Base-by-base conservation (phyloP, 2,888 invertebrate species). In the Tholera decimalis region DNA sequence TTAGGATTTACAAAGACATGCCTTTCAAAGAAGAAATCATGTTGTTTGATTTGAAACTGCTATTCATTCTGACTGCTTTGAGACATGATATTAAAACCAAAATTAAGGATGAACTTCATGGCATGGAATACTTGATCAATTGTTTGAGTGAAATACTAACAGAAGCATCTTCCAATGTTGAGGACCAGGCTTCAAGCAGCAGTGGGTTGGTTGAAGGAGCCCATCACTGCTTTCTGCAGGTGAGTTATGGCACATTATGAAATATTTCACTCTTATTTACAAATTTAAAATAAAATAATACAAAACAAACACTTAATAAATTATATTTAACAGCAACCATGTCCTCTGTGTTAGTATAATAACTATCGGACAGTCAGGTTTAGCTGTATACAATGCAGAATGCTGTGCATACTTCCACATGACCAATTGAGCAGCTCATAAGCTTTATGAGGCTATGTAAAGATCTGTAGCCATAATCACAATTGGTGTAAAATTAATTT, bases 11-110 rank as follows among this genome's bases (percentile, higher is more conserved):
- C 85, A 96, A 95, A 85, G 96, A 97, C 73, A 96, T 96, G 64
- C 95, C 96, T 37, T 94, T 97, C 58, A 96, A 97, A 39, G 96
- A 97, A 85, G 97, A 97, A 62, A 96, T 98, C 20, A 98, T 98
- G 96, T 96, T 97, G 79, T 99, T 97, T 93, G 98, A 99, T 86
- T 97, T 98, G 96, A 97, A 98, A 90, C 95, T 99, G 60, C 91
- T 99, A 58, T 99, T 99, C 91, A 96, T 99, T 56, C 95, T 99
- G 58, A 98, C 99, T 24, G 99, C 98, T 4, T 90, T 99, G 43
- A 97, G 97, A 89, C 95, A 96, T 51, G 96, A 97, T 56, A 96
- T 97, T 28, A 96, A 97, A 77, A 90, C 92, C 20, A 96, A 96
- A 84, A 96, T 98, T 0, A 97, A 96, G 77, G 95, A 96, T 83